Evolutionary conservation across 2,797 vertebrate species (phyloP).

Genomic region (Remorina albescens): DNA sequence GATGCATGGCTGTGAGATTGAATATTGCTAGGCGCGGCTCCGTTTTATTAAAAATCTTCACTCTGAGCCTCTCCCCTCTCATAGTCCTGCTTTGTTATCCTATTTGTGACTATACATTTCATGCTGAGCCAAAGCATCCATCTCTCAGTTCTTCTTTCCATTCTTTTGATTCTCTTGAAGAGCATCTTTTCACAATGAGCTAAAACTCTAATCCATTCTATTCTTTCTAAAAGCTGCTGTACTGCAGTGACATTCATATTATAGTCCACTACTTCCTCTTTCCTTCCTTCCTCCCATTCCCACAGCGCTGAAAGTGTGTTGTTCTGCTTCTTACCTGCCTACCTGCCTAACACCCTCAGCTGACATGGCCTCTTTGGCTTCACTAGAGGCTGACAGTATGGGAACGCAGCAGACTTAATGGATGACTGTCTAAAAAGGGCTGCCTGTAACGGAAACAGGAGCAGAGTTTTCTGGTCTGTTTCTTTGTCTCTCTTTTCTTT

Average conservation of each 20-base stretch:
- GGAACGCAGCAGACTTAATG: conserved; percentile 75
- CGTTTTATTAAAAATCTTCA: conserved; percentile 6
- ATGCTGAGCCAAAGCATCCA: conserved; percentile 16
- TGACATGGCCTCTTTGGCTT: conserved; percentile 76
- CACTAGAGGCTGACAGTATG: conserved; percentile 76
- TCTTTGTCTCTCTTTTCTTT: conserved; percentile 52
- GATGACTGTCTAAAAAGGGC: conserved; percentile 84
- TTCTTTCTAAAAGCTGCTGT: conserved; percentile 53
- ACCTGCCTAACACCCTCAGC: conserved; percentile 52
- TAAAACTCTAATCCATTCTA: conserved; percentile 54
- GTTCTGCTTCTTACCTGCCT: conserved; percentile 54
- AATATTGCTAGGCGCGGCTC: conserved; percentile 24
- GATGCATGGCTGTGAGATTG: conserved; percentile 11
- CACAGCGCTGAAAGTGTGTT: conserved; percentile 37
- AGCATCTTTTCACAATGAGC: conserved; percentile 43
- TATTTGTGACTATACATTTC: conserved; percentile 55
- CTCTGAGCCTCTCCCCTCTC: conserved; percentile 7
- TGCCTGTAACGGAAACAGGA: conserved; percentile 65
- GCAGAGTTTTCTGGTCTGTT: conserved; percentile 57
- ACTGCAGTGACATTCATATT: conserved; percentile 61
- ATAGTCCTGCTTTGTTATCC: conserved; percentile 40
- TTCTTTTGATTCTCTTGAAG: conserved; percentile 31
- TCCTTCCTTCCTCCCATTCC: conserved; percentile 42
- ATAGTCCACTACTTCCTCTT: conserved; percentile 52
- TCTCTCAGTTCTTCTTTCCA: conserved; percentile 3